A percentile compares a stretch with the other conserved stretches of the same genome.
These are phyloP conservation scores for Microcebus murinus DNA, from an alignment of 2,113 vertebrate genomes.

Conservation along the genomic window DNA sequence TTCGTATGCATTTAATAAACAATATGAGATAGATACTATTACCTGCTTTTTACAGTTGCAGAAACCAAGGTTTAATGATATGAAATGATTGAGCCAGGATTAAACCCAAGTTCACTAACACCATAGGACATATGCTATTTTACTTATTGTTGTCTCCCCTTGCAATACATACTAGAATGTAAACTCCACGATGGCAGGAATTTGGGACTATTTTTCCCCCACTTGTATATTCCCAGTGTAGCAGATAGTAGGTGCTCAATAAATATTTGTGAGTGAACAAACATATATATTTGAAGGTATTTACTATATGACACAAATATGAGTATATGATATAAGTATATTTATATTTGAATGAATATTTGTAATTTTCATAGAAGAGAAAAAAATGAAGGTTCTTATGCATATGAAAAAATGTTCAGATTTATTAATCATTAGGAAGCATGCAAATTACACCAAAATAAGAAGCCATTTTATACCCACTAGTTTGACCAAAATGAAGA, in stretches of 20 bases:
- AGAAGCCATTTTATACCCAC: neutral
- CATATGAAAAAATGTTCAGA: neutral
- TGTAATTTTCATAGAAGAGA: slow-evolving; percentile 13
- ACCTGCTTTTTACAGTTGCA: neutral
- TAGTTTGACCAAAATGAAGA: neutral
- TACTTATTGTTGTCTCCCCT: neutral
- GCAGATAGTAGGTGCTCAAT: neutral
- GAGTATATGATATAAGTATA: neutral
- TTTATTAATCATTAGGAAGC: neutral
- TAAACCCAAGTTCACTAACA: neutral
- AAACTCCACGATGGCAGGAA: neutral
- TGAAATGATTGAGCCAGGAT: neutral
- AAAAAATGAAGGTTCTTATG: neutral
- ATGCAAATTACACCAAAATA: neutral
- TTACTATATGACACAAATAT: neutral
- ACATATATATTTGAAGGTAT: neutral
- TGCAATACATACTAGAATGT: neutral
- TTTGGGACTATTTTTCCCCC: neutral
- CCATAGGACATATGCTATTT: neutral
- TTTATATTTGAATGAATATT: neutral
- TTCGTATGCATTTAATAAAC: neutral
- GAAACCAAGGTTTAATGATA: neutral
- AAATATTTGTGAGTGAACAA: neutral
- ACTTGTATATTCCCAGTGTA: neutral
- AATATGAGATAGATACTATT: neutral